phyloP scores from a whole-genome alignment of 2,113 vertebrate species.

The Athene noctua region DNA sequence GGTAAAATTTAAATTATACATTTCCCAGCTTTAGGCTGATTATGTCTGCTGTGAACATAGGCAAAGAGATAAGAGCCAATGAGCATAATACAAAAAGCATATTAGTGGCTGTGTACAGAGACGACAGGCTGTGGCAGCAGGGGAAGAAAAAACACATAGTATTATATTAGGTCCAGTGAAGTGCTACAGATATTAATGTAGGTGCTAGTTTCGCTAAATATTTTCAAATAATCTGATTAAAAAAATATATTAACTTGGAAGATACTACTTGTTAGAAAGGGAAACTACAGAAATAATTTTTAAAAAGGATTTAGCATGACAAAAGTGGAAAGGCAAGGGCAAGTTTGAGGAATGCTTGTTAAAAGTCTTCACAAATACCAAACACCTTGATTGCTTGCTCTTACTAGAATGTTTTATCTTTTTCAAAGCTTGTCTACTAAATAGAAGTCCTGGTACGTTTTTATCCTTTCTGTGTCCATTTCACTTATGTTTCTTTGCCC shows the following conservation, averaged over 20 bases:
- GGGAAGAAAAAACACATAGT: not conserved
- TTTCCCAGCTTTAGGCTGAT: not conserved
- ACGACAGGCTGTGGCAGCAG: rapidly evolving
- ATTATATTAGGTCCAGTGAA: not conserved
- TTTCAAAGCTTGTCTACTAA: not conserved
- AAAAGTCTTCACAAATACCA: not conserved
- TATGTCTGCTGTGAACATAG: not conserved
- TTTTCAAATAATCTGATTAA: not conserved
- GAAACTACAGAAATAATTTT: not conserved
- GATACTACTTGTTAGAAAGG: not conserved
- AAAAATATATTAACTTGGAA: not conserved
- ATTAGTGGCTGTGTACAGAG: not conserved
- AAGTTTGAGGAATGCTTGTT: not conserved
- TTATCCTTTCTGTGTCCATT: not conserved
- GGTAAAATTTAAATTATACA: not conserved
- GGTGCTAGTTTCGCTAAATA: not conserved
- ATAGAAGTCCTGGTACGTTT: not conserved
- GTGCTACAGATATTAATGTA: not conserved
- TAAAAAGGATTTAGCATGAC: not conserved
- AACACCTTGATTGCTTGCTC: not conserved
- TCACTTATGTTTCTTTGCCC: not conserved
- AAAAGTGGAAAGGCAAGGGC: not conserved
- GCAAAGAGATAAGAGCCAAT: not conserved
- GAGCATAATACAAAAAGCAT: not conserved
- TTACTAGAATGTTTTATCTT: not conserved